Conservation (phyloP, 1,140 invertebrate species). For the Cherax destructor region DNA sequence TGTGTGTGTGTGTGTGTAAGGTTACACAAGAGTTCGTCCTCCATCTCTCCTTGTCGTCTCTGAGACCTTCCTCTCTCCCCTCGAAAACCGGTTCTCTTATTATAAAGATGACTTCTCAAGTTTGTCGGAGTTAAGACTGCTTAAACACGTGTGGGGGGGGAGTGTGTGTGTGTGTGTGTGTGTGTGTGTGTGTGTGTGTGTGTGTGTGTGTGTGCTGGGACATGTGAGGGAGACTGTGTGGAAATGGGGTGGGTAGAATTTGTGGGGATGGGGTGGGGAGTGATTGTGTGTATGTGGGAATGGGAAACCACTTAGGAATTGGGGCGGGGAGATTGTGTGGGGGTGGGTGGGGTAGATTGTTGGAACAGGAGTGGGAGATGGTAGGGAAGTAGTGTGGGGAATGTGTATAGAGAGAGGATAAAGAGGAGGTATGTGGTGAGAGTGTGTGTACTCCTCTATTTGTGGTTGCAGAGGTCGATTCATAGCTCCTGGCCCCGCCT, state of each 20-base stretch:
- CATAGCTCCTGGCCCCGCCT: no score
- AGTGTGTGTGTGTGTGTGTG: neutral
- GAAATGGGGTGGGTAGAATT: neutral
- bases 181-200: neutral
- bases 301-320: no score
- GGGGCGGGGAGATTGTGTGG: no score
- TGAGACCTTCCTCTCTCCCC: neutral
- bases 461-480: no score
- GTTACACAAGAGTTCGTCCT: neutral
- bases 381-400: no score
- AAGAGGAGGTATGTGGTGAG: no score
- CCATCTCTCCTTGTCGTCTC: neutral
- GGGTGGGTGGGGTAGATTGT: no score
- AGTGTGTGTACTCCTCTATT: no score
- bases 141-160: neutral
- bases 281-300: no score
- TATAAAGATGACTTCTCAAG: neutral
- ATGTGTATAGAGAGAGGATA: no score
- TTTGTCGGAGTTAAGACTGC: slow-evolving; percentile 9
- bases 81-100: slow-evolving; percentile 11
- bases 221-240: neutral
- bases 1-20: neutral
- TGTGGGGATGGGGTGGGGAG: neutral
- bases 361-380: no score
- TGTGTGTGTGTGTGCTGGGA: neutral